Conservation (phyloP, 2,888 invertebrate genomes). For the Harpagoxenus sublaevis region DNA sequence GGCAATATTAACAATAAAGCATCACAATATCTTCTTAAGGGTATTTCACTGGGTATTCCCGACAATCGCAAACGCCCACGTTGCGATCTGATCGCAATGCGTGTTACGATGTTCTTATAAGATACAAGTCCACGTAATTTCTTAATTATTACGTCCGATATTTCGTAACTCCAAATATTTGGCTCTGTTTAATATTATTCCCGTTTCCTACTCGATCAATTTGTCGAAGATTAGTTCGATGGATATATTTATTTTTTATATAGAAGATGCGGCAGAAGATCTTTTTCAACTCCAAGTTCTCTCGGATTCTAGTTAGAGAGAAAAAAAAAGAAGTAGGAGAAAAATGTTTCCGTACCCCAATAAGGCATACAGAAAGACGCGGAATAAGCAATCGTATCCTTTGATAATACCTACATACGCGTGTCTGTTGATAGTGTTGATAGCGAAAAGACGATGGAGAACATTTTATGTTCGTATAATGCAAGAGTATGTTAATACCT, state of each 20-base stretch:
- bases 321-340: constrained; percentile 36
- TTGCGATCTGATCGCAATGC: constrained; percentile 51
- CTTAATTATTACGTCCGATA: constrained; percentile 39
- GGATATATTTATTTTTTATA: neutral
- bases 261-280: neutral
- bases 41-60: constrained; percentile 55
- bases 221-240: constrained; percentile 21
- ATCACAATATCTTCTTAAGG: constrained; percentile 73
- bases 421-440: constrained; percentile 48
- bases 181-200: constrained; percentile 23
- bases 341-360: constrained; percentile 38
- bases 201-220: neutral
- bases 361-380: constrained; percentile 50
- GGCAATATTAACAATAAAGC: constrained; percentile 71
- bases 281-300: neutral
- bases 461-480: constrained; percentile 47
- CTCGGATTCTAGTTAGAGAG: constrained; percentile 38
- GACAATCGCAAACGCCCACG: constrained; percentile 54
- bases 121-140: constrained; percentile 35
- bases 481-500: constrained; percentile 35
- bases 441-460: constrained; percentile 63
- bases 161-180: constrained; percentile 43
- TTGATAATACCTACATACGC: constrained; percentile 61
- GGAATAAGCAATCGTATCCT: constrained; percentile 44
- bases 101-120: constrained; percentile 47